phyloP scores from a whole-genome alignment of 1,140 invertebrate species.

The Sarcophaga peregrina region DNA sequence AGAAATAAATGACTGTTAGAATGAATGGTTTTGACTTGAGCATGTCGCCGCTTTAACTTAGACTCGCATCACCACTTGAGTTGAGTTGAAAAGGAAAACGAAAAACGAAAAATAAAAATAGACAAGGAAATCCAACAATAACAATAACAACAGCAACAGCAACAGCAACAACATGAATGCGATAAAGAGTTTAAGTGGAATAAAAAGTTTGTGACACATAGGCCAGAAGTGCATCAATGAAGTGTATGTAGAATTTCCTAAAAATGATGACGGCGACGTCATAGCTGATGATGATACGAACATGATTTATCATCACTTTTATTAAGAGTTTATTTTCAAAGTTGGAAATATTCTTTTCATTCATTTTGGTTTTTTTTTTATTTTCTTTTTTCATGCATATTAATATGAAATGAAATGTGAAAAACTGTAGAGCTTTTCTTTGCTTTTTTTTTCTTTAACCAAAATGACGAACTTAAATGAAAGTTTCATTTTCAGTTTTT shows the following conservation, averaged over 20 bases:
- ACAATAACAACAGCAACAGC: too few relatives aligned
- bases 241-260: slow-evolving; percentile 22
- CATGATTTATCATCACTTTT: slow-evolving; percentile 33
- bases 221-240: slow-evolving; percentile 35
- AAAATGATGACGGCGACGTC: background rate
- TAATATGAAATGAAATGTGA: background rate
- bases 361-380: too few relatives aligned
- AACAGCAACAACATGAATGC: too few relatives aligned
- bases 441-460: background rate
- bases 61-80: background rate
- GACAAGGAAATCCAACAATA: too few relatives aligned
- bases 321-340: slow-evolving; percentile 6
- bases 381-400: background rate
- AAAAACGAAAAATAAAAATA: background rate
- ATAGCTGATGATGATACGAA: background rate
- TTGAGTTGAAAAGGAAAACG: background rate
- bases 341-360: background rate
- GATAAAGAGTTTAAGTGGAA: background rate
- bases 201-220: slow-evolving; percentile 30
- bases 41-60: slow-evolving; percentile 19
- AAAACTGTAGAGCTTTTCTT: background rate
- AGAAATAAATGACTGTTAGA: slow-evolving; percentile 8
- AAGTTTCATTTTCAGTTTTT: background rate
- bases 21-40: slow-evolving; percentile 22
- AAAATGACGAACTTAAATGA: background rate